Conservation (phyloP, 1,140 invertebrate genomes). For the Limonius californicus region DNA sequence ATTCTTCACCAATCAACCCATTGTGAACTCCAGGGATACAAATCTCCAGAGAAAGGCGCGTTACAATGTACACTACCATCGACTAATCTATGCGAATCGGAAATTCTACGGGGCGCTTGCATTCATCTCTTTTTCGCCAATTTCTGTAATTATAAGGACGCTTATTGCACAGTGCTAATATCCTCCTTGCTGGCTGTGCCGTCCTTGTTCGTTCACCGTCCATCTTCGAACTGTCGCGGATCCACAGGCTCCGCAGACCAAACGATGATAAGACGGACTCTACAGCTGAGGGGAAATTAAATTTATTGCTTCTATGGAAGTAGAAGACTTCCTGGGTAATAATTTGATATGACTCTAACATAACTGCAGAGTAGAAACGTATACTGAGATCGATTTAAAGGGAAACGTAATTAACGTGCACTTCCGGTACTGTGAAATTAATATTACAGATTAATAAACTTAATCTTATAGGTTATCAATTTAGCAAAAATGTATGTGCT, state of each 20-base stretch:
- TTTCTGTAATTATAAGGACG: not conserved
- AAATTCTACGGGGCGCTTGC: not conserved
- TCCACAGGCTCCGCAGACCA: conserved; percentile 26
- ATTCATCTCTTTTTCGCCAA: conserved; percentile 9
- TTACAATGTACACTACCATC: conserved; percentile 30
- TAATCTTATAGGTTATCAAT: no score
- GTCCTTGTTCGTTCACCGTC: conserved; percentile 37
- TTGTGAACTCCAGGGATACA: conserved; percentile 42
- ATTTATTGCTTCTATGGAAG: conserved; percentile 31
- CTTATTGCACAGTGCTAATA: conserved; percentile 3
- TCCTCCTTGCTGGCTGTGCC: conserved; percentile 6
- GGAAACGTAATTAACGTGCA: no score
- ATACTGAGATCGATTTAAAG: no score
- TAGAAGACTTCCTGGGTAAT: conserved; percentile 10
- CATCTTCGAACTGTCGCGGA: conserved; percentile 38
- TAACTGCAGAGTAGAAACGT: not conserved
- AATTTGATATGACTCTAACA: not conserved
- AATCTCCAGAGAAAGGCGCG: conserved; percentile 39
- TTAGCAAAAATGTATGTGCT: no score
- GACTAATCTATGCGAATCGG: conserved; percentile 6
- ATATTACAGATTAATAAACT: no score
- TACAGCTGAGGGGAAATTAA: conserved; percentile 35
- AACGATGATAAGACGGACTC: conserved; percentile 38
- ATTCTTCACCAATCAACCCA: conserved; percentile 41
- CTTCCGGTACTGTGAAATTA: no score